phyloP scores from a whole-genome alignment of 2,888 invertebrate genomes.

The Amphiduros pacificus region DNA sequence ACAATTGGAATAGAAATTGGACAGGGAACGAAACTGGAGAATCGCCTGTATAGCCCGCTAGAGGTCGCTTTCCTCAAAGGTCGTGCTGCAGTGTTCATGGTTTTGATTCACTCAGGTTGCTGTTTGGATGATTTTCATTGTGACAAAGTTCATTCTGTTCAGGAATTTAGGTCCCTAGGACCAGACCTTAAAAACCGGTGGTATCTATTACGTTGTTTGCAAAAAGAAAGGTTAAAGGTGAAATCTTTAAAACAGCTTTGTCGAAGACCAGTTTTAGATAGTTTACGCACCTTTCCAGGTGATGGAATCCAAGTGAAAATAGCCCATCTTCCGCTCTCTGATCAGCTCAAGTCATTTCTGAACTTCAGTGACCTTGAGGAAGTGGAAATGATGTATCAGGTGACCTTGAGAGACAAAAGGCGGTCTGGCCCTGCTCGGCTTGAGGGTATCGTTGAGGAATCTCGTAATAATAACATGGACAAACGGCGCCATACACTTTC shows the following conservation, averaged over 20 bases:
- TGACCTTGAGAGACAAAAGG: conserved; percentile 8
- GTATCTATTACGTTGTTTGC: conserved; percentile 19
- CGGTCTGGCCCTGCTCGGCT: background rate
- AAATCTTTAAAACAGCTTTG: conserved; percentile 33
- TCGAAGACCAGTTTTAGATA: conserved; percentile 18
- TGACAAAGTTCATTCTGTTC: background rate
- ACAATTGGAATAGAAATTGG: background rate
- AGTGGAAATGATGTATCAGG: conserved; percentile 10
- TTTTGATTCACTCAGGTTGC: conserved; percentile 23
- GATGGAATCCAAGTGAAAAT: conserved; percentile 3
- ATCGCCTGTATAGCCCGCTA: conserved; percentile 21
- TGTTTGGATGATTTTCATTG: conserved; percentile 1
- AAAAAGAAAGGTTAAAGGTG: conserved; percentile 24
- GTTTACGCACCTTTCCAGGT: background rate
- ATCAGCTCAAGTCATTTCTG: conserved; percentile 19
- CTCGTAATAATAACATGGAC: background rate
- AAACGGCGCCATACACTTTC: too few relatives aligned
- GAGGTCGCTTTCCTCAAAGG: conserved; percentile 25
- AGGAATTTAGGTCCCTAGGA: background rate
- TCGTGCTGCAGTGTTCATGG: conserved; percentile 17
- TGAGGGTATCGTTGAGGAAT: background rate
- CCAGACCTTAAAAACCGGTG: conserved; percentile 4
- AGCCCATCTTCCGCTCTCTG: conserved; percentile 6
- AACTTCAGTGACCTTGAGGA: conserved; percentile 20
- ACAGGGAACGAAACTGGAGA: conserved; percentile 8